Percentiles rank a stretch among this genome's conserved stretches.
Conservation (phyloP, 1,140 invertebrate genomes). For the fruit fly (Drosophila melanogaster) region Release_6_plus_ISO1_MT NT_033777.3:14574501-14575000, state of each 20-base stretch:
- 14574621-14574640: constrained; percentile 85
- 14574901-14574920: constrained; percentile 12
- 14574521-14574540: not conserved
- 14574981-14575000: constrained; percentile 29
- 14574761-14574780: constrained; percentile 47
- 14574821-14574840: constrained; percentile 71
- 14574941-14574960: constrained; percentile 37
- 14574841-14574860: constrained; percentile 79
- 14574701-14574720: constrained; percentile 85
- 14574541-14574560: constrained; percentile 89
- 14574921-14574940: constrained; percentile 28
- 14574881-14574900: constrained; percentile 30
- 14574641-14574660: constrained; percentile 84
- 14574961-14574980: constrained; percentile 76
- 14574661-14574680: constrained; percentile 83
- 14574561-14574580: constrained; percentile 90
- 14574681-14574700: constrained; percentile 73
- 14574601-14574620: constrained; percentile 78
- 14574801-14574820: constrained; percentile 56
- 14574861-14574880: constrained; percentile 70
- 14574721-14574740: constrained; percentile 87
- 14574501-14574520: too few relatives aligned
- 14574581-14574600: constrained; percentile 92
- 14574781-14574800: constrained; percentile 51
- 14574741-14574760: constrained; percentile 86